Evolutionary conservation across 1,140 invertebrate genomes (phyloP).

Genomic region (Thrips palmi): DNA sequence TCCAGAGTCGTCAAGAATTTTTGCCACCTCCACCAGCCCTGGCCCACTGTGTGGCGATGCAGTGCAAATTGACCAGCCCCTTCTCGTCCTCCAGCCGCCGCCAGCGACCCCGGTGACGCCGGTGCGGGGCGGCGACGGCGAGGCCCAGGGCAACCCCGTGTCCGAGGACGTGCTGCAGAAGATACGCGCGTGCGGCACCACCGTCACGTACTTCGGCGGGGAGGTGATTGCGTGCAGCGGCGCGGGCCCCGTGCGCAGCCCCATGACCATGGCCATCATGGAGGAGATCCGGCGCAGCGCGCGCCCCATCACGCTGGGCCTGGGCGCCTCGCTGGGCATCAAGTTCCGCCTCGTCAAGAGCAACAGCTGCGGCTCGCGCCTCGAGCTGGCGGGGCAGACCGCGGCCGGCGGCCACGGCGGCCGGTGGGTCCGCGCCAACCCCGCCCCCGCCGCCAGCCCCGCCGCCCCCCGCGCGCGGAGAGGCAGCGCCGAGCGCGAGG

Average conservation of each 20-base stretch:
- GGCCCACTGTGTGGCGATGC: too few relatives aligned
- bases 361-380: conserved; percentile 62
- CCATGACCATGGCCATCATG: conserved; percentile 39
- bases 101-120: conserved; percentile 17
- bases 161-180: conserved; percentile 55
- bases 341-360: conserved; percentile 49
- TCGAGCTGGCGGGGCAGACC: conserved; percentile 63
- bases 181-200: conserved; percentile 67
- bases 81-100: too few relatives aligned
- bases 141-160: conserved; percentile 17
- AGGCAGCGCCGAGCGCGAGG: too few relatives aligned
- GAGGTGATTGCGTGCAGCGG: conserved; percentile 47
- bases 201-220: conserved; percentile 71
- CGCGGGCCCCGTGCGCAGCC: conserved; percentile 38
- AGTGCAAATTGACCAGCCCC: too few relatives aligned
- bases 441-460: too few relatives aligned
- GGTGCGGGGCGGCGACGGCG: conserved; percentile 18
- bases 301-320: conserved; percentile 2
- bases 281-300: conserved; percentile 30
- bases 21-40: too few relatives aligned
- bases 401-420: too few relatives aligned
- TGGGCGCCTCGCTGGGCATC: conserved; percentile 17
- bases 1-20: too few relatives aligned
- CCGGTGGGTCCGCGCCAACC: too few relatives aligned
- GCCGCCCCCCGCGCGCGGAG: too few relatives aligned